Evolutionary conservation across 2,797 vertebrate genomes (phyloP), one percentile per base, ranked within the genome.

Genomic region (Enteromius afrohamiltoni): DNA sequence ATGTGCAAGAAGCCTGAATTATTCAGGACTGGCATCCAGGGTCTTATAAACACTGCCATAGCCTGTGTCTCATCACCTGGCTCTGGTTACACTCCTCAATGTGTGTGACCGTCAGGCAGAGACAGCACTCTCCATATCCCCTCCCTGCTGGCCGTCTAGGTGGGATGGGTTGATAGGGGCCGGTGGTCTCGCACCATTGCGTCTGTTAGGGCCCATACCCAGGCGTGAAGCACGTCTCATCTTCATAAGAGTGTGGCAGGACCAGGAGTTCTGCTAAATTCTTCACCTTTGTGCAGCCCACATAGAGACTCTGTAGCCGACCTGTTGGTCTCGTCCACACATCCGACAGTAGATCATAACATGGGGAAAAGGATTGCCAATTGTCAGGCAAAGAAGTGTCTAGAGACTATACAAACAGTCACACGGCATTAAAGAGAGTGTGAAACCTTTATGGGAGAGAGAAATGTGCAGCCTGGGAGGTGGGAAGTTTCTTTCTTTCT

Each of bases 241-340:
- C 73, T 75, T 78, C 64, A 42, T 71, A 37, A 67, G 17, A 58
- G 77, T 69, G 64, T 71, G 37, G 65, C 34, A 79, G 70, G 62
- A 81, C 83, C 86, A 84, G 69, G 70, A 87, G 88, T 85, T 89
- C 88, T 87, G 82, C 89, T 82, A 90, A 88, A 91, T 89, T 88
- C 89, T 85, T 88, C 84, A 70, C 55, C 86, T 88, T 11, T 1
- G 62, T 34, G 6, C 16, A 45, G 84, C 89, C 85, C 89, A 87
- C 84, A 85, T 88, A 77, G 69, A 47, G 21, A 55, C 79, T 83
- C 67, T 40, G 77, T 45, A 34, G 45, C 47, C 77, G 53, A 53
- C 68, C 83, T 85, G 82, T 87, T 73, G 70, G 88, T 87, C 82
- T 83, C 53, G 69, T 81, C 60, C 68, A 80, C 73, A 76, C 55